Base-by-base conservation (phyloP, 1,140 invertebrate species). In the Helicoverpa zea region DNA sequence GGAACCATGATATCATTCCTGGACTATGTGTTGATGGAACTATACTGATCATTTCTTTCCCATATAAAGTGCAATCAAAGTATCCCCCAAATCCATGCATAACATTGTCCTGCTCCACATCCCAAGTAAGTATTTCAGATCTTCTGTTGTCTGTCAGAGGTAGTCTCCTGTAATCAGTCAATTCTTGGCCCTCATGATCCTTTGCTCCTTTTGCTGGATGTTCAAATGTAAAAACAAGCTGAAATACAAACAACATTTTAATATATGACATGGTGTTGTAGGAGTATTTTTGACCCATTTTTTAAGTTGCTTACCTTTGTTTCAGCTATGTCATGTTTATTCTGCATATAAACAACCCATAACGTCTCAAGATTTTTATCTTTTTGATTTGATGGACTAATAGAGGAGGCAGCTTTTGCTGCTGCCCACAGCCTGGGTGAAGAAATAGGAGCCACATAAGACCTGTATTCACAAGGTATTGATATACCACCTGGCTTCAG, bases 1-100 rank as follows among this genome's bases (percentile, higher is more conserved):
- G 98, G 91, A 99, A 99, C 99, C 99, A 99, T 84, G 98, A 98
- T 85, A 99, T 98, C 98, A 99, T 98, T 88, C 98, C 98, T 3
- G 96, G 95, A 51, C 98, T 98, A 90, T 99, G 97, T 5, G 97
- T 98, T 16, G 96, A 95, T 4, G 99, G 99, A 84, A 98, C 96
- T 89, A 99, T 99, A 90, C 98, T 99, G 11, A 99, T 95, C 52
- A 95, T 97, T 58, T 99, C 96, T 90, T 98, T 96, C 86, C 97
- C 97, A 93, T 98, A 99, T 14, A 99, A 95, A 68, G 97, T 92
- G 61, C 98, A 97, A 87, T 99, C 98, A 95, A 99, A 99, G 91
- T 99, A 99, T 2, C 99, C 99, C 70, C 97, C 98, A 93, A 99
- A 98, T 7, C 98, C 99, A 93, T 99, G 98, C 59, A 99, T 92